Evolutionary conservation across 2,888 invertebrate species (phyloP), one percentile per base, ranked within the genome.

Genomic region (Coenonympha glycerion): DNA sequence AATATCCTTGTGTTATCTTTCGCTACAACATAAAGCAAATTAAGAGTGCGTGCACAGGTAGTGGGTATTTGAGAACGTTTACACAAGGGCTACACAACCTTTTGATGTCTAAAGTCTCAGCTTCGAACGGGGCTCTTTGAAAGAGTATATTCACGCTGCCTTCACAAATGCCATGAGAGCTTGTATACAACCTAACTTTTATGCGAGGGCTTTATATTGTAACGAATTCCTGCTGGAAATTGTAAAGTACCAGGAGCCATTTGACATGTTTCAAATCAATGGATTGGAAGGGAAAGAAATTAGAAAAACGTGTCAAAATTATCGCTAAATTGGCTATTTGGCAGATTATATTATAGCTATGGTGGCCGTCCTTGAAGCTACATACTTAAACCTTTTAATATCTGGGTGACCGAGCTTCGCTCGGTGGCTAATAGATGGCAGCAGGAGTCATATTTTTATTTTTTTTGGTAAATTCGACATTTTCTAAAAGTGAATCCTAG

Each of bases 11-110:
- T 47, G 34, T 49, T 52, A 51, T 55, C 49, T 42, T 45, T 42
- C 21, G 48, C 34, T 49, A 30, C 40, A 51, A 54, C 49, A 44
- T 33, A 49, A 54, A 57, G 51, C 41, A 56, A 53, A 58, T 58
- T 55, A 51, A 55, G 52, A 51, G 52, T 49, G 46, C 52, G 40
- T 52, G 52, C 44, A n/a, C n/a, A 50, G 39, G 44, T 47, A 49
- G 53, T 49, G 49, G 49, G 46, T 44, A 45, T 54, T 53, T 54
- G 44, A 54, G 44, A 40, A 42, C 28, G 33, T 54, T 50, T 47
- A 53, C 31, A 40, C 19, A 47, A 44, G 53, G 53, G 39, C 24
- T 39, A 22, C 22, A 54, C n/a, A 47, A 22, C 31, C 42, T 47
- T 54, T 54, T 54, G 53, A 54, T 47, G 53, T 45, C 47, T 22